A percentile compares a stretch with the other conserved stretches of the same genome.
Evolutionary conservation across 2,113 vertebrate genomes (phyloP).

Genomic region (Nipponia nippon): DNA sequence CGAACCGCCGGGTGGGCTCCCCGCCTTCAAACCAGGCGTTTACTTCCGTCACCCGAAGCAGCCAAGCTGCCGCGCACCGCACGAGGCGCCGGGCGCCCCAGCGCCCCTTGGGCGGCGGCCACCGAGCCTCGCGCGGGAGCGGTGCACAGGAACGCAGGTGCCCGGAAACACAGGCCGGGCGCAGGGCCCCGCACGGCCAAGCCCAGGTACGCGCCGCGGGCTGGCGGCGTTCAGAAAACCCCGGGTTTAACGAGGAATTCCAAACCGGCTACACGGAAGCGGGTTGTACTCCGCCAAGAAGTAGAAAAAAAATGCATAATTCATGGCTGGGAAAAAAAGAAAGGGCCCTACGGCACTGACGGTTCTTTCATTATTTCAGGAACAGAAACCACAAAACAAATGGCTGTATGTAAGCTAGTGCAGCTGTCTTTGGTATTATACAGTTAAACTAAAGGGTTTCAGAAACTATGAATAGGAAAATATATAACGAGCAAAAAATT

Average conservation of each 20-base stretch:
- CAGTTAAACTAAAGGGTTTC: not conserved
- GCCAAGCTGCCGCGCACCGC: fast-evolving
- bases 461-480: not conserved
- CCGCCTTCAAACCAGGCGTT: not conserved
- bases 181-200: too few relatives aligned
- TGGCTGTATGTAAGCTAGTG: not conserved
- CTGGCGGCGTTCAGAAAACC: not conserved
- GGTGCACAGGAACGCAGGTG: fast-evolving
- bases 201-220: fast-evolving
- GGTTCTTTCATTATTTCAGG: not conserved
- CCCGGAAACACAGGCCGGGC: not conserved
- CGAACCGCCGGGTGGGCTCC: too few relatives aligned
- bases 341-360: not conserved
- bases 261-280: not conserved
- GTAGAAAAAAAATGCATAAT: not conserved
- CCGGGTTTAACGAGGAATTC: not conserved
- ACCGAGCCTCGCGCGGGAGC: fast-evolving
- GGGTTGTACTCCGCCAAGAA: not conserved
- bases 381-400: not conserved
- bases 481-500: not conserved
- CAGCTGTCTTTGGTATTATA: not conserved
- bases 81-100: not conserved
- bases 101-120: fast-evolving
- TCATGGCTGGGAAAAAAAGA: not conserved
- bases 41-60: not conserved